Evolutionary conservation across 30 jellyfish, hydroid and myxozoan species (phyloP).

Genomic region (Rhopilema esculentum): DNA sequence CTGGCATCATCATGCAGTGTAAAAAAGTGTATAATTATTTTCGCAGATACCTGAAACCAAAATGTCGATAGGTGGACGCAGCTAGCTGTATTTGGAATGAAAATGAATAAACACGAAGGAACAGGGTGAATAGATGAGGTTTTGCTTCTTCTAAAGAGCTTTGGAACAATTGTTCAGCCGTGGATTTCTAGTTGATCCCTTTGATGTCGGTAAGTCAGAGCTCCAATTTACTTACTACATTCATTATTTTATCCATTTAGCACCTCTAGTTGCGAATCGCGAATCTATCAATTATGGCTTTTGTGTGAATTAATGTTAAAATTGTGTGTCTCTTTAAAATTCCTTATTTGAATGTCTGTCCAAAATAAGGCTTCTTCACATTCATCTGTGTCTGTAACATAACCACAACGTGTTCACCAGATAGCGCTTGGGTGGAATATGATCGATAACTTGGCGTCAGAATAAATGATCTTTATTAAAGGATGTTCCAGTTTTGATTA

Average conservation of each 20-base stretch:
- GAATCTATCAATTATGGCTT: neutral
- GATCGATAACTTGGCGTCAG: neutral
- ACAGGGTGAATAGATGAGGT: no score
- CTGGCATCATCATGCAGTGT: no score
- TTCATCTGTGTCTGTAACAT: neutral
- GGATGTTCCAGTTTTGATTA: neutral
- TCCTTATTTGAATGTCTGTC: neutral
- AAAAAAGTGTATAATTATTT: no score
- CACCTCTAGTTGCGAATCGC: neutral
- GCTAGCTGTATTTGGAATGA: no score
- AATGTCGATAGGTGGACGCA: no score
- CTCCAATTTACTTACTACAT: neutral
- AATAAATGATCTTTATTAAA: neutral
- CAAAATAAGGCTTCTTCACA: neutral
- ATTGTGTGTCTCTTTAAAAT: neutral
- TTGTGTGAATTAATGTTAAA: no score
- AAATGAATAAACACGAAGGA: no score
- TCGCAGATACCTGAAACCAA: no score
- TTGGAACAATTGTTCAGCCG: neutral
- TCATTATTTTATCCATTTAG: neutral
- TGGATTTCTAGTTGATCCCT: neutral
- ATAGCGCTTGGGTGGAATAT: neutral
- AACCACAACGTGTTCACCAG: neutral
- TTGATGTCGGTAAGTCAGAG: neutral
- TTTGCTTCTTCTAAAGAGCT: neutral